phyloP scores from a whole-genome alignment of 2,113 vertebrate genomes.

The Mionectes macconnelli region DNA sequence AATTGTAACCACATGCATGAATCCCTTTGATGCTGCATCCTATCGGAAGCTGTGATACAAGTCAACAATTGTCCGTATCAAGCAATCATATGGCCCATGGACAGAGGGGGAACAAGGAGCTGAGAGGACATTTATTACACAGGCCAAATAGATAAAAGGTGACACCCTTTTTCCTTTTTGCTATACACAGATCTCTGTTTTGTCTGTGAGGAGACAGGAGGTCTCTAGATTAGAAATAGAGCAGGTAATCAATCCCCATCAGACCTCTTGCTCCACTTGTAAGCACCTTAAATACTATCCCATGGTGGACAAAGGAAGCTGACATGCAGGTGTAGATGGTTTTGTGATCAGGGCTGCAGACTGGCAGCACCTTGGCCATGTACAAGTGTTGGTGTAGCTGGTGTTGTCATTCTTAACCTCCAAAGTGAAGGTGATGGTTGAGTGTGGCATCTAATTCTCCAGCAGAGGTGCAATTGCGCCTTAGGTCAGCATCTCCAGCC shows the following conservation, averaged over 20 bases:
- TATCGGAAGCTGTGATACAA: constrained; percentile 1
- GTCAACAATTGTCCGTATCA: background rate
- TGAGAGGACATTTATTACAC: background rate
- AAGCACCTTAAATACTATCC: background rate
- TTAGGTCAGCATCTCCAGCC: background rate
- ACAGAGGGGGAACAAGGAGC: background rate
- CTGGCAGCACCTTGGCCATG: background rate
- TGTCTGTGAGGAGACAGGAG: background rate
- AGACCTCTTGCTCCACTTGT: background rate
- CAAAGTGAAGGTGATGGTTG: background rate
- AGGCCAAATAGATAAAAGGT: background rate
- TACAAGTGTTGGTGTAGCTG: background rate
- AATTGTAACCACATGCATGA: constrained; percentile 25
- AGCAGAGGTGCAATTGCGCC: background rate
- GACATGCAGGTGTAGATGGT: background rate
- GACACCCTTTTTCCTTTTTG: background rate
- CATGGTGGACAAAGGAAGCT: background rate
- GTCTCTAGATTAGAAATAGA: background rate
- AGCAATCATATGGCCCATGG: background rate
- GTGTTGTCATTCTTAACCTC: background rate
- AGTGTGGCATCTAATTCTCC: background rate
- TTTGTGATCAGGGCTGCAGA: background rate
- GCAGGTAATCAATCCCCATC: background rate
- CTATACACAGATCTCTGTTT: background rate
- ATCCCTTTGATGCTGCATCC: background rate